Percentiles rank a stretch among this genome's conserved stretches.
Conservation (phyloP, 2,113 vertebrate species). For the Erythrolamprus reginae region DNA sequence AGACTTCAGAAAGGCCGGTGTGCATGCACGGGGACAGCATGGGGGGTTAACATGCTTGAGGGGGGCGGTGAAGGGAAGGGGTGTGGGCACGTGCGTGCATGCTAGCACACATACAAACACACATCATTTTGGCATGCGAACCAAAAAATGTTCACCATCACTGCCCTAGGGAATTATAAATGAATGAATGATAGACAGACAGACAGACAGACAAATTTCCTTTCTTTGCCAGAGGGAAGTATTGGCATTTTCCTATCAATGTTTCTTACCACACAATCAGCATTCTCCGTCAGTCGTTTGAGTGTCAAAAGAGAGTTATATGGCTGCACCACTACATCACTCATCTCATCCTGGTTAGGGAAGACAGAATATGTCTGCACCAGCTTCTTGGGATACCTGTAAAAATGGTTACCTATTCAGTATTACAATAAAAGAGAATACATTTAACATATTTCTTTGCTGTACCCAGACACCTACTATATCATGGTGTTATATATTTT, state of each 20-base stretch:
- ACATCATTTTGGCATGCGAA: no score
- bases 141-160: no score
- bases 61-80: no score
- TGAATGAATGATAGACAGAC: no score
- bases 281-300: slow-evolving; percentile 96
- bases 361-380: slow-evolving; percentile 98
- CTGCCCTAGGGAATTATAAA: no score
- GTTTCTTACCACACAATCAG: slow-evolving; percentile 90
- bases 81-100: no score
- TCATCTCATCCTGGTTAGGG: slow-evolving; percentile 98
- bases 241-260: background rate
- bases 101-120: no score
- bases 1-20: no score
- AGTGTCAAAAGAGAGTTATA: slow-evolving; percentile 96
- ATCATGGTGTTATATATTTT: background rate
- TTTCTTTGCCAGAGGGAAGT: no score
- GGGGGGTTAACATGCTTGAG: no score
- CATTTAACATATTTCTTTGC: background rate
- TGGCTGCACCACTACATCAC: slow-evolving; percentile 94
- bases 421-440: slow-evolving; percentile 6
- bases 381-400: slow-evolving; percentile 96
- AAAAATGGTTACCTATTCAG: background rate
- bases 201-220: no score
- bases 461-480: background rate
- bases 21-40: no score